A percentile compares a stretch with the other conserved stretches of the same genome.
These are phyloP conservation scores for Odontocolon sp. DNA, from an alignment of 2,888 invertebrate genomes.

Conservation along the genomic window DNA sequence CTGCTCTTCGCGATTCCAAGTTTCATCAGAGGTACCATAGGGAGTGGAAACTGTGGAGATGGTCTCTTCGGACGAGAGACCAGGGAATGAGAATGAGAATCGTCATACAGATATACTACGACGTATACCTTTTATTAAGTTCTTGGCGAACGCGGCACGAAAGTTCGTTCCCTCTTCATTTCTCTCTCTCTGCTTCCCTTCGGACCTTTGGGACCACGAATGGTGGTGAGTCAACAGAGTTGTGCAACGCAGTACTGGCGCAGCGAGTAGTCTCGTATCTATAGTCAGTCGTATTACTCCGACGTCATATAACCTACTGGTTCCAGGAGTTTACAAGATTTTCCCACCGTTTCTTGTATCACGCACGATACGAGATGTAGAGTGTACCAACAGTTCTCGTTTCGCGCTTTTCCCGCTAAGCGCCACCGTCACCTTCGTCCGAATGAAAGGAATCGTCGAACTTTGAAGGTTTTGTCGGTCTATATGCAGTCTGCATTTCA, in stretches of 20 bases:
- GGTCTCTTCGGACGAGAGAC: not conserved
- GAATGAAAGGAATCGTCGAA: conserved; percentile 8
- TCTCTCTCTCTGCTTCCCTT: no score
- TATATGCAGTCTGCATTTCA: no score
- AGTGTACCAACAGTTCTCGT: not conserved
- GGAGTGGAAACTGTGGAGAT: not conserved
- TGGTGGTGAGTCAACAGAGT: not conserved
- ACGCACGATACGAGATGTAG: not conserved
- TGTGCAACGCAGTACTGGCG: not conserved
- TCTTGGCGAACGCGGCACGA: no score
- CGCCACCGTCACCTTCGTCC: not conserved
- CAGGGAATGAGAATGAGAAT: not conserved
- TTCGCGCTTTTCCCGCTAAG: not conserved
- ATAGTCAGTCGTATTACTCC: not conserved
- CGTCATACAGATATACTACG: not conserved
- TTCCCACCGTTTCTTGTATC: not conserved
- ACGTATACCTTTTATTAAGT: no score
- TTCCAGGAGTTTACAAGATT: not conserved
- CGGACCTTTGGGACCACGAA: no score
- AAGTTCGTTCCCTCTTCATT: no score
- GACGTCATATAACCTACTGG: not conserved
- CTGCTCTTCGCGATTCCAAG: not conserved
- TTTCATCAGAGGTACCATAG: not conserved
- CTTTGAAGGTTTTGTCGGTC: conserved; percentile 5
- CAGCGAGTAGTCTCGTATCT: not conserved